Evolutionary conservation across 2,888 invertebrate genomes (phyloP), one percentile per base, ranked within the genome.

Genomic region (Thereva nobilitata): DNA sequence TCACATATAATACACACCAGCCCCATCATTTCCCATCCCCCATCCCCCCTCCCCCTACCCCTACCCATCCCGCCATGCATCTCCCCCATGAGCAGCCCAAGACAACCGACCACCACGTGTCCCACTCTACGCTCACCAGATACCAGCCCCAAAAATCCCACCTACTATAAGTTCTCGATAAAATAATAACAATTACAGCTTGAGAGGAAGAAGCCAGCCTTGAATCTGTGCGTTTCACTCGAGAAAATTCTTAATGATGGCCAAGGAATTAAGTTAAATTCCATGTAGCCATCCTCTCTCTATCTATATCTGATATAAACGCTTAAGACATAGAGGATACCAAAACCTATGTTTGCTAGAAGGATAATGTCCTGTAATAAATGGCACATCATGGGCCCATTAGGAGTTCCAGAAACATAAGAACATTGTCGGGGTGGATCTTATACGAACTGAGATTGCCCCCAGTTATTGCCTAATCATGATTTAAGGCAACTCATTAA

Each of bases 351-450:
- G 23, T 23, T 23, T 57, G 35, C 44, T 44, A 40, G 57, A 61
- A 61, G 50, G 61, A 61, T 61, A 61, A 61, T 61, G 61, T 61
- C 61, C 61, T 41, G 49, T 61, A 61, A 61, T 61, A 61, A 61
- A 61, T 50, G 50, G 61, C 61, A 61, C 61, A 61, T 61, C 61
- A 61, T 61, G 61, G 61, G 50, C 40, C 61, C 61, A 61, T 61
- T 61, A 61, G 50, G 61, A 61, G 61, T 61, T 61, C 50, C 61
- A 61, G 50, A 50, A 61, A 61, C 61, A 50, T 61, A 61, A 61
- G 61, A 61, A 61, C 61, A 61, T 61, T 41, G 12, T n/a, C 34
- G 40, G 61, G 50, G 23, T 23, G 61, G 50, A 61, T 61, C 61
- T 61, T 61, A 50, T 61, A 41, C 34, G 34, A 50, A 40, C 50